Evolutionary conservation across 1,140 invertebrate genomes (phyloP), one percentile per base, ranked within the genome.

Genomic region (Drosophila kurseongensis): DNA sequence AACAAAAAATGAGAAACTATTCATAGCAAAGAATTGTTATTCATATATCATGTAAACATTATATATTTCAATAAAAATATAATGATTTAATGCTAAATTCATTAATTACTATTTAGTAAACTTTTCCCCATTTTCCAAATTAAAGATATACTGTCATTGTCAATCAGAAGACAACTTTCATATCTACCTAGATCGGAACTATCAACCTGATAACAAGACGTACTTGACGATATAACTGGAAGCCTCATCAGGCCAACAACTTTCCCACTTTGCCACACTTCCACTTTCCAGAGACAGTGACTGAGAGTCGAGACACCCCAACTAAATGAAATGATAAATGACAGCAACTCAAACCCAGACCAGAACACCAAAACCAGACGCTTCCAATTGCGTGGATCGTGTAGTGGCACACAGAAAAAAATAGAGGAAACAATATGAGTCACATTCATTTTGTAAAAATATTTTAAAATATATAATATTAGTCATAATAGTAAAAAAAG

Each of bases 251-350:
- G 40, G 38, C 40, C 48, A 32, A 63, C 52, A 47, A 57, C 71
- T 75, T 75, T 65, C 42, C 71, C 73, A 52, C 56, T 75, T 62
- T 55, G 50, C 58, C 58, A 56, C 57, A 50, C 65, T 71, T 68
- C 50, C 50, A 68, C 63, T 58, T 60, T 73, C 42, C 35, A 56
- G 42, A 36, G 65, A 48, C 65, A 56, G 27, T 69, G 65, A 48
- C 65, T 32, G 63, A 56, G 51, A 69, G 50, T 27, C n/a, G 35
- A 13, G 41, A 38, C 23, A 36, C 16, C 52, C 61, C 14, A 44
- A 55, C 48, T 14, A 68, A 69, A 71, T 67, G 51, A 82, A 75
- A 85, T 85, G 82, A 85, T 85, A 88, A 85, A 85, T 85, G 83
- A 85, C 78, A 80, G 80, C 68, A 63, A 47, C 62, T 66, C 58